A percentile compares a stretch with the other conserved stretches of the same genome.
These are phyloP conservation scores for Bos javanicus DNA, from an alignment of 2,113 vertebrate genomes.

Conservation along the genomic window DNA sequence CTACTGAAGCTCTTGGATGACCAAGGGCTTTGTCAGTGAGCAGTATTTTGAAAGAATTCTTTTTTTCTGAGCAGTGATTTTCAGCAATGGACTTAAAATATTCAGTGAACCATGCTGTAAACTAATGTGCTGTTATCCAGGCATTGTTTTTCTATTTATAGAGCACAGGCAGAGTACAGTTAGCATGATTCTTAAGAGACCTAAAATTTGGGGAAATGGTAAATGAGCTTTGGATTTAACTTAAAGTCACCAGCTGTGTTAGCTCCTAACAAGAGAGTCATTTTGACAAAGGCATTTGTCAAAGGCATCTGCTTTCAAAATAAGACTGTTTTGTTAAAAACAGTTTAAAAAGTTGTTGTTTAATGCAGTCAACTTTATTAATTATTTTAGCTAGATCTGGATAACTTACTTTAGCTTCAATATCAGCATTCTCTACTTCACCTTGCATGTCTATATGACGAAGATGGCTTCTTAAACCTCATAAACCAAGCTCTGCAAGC, in stretches of 20 bases:
- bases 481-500: background rate
- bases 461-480: background rate
- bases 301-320: background rate
- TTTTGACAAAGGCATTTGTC: background rate
- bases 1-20: background rate
- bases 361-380: background rate
- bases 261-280: background rate
- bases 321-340: background rate
- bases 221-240: background rate
- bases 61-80: background rate
- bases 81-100: background rate
- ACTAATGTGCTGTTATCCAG: background rate
- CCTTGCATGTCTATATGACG: fast-evolving
- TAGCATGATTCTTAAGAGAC: background rate
- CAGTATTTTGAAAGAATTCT: background rate
- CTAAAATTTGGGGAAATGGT: background rate
- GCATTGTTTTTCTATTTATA: background rate
- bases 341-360: background rate
- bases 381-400: background rate
- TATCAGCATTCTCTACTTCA: background rate
- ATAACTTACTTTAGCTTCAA: background rate
- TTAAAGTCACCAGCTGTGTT: background rate
- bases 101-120: background rate
- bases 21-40: background rate
- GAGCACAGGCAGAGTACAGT: background rate